Base-by-base conservation (phyloP, 2,797 vertebrate species). In the Tauraco hartlaubi region DNA sequence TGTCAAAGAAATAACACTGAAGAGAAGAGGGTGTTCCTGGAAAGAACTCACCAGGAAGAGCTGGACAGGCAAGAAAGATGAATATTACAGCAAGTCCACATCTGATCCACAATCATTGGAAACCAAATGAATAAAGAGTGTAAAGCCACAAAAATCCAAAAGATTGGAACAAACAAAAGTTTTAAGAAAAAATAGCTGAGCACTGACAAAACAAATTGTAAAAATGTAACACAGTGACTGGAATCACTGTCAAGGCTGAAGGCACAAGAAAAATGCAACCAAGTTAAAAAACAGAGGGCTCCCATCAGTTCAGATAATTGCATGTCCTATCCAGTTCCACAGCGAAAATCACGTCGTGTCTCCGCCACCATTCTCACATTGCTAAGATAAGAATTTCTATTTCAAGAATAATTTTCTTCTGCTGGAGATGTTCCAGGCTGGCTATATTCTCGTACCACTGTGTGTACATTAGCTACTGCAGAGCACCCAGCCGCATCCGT, bases 351-450 rank as follows among this genome's bases (percentile, higher is more conserved):
- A 74, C 71, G 90, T 76, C 75, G 74, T 71, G 87, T n/a, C 18
- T 89, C 95, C 95, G 92, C 87, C 85, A 80, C 61, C 81, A 58
- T 82, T 37, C 94, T 75, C 68, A 58, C 62, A 23, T 17, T 52
- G 68, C 75, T 74, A 80, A 90, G 91, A 59, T 23, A 92, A 80
- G 76, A 88, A 75, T 77, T 94, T 85, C 91, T 95, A 83, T 96
- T 96, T 92, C 84, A 91, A 95, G 91, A 74, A 62, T 33, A 5
- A 56, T 95, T 96, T 87, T 48, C 69, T 68, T 43, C 58, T 58
- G 4, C 59, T 67, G 96, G 87, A 85, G 59, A 46, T 0, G 0
- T 75, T 89, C 64, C 89, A 95, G 87, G 68, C 58, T 54, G 77
- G 31, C 31, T 52, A 15, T 5, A 23, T 18, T 69, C 43, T 92